Evolutionary conservation across 2,888 invertebrate species (phyloP).

Genomic region (Augiades crinisus): DNA sequence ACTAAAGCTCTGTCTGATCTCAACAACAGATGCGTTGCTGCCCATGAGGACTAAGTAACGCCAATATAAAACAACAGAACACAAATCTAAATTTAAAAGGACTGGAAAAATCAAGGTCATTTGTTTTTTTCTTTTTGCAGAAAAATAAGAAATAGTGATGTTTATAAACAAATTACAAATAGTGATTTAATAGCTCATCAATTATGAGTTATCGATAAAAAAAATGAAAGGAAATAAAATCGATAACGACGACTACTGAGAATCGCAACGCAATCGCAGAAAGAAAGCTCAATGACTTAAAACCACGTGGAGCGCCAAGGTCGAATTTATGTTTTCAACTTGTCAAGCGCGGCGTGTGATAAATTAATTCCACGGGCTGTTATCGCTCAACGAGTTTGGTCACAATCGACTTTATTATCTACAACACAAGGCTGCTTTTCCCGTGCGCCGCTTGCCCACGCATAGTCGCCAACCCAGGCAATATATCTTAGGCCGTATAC

Average conservation of each 20-base stretch:
- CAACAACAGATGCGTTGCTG: no score
- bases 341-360: slow-evolving; percentile 82
- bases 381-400: slow-evolving; percentile 47
- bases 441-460: slow-evolving; percentile 56
- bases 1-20: no score
- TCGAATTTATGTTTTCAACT: slow-evolving; percentile 83
- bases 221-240: slow-evolving; percentile 32
- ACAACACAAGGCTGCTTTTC: slow-evolving; percentile 42
- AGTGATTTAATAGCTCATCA: no score
- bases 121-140: no score
- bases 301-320: slow-evolving; percentile 81
- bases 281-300: slow-evolving; percentile 57
- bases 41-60: no score
- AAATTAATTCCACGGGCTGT: slow-evolving; percentile 81
- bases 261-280: slow-evolving; percentile 43
- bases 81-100: no score
- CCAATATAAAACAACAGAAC: neutral
- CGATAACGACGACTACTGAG: slow-evolving; percentile 35
- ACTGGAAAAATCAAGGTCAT: no score
- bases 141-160: neutral
- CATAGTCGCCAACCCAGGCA: slow-evolving; percentile 82
- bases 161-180: no score
- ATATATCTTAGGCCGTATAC: slow-evolving; percentile 82
- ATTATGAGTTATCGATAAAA: neutral
- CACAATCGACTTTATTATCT: slow-evolving; percentile 42